phyloP scores from a whole-genome alignment of 1,140 invertebrate genomes.

The Theocolax elegans region DNA sequence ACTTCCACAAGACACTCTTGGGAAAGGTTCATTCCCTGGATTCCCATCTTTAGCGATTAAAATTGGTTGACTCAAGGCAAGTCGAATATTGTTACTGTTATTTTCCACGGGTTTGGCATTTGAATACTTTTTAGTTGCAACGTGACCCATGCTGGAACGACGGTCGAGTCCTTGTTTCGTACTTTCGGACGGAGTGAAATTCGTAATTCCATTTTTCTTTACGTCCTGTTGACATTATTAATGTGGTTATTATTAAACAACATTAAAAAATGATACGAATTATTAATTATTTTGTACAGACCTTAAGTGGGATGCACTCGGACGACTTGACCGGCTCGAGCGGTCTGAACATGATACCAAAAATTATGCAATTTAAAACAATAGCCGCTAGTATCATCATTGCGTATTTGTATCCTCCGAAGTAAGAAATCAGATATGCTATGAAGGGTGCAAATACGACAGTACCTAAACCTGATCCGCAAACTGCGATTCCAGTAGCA shows the following conservation, averaged over 20 bases:
- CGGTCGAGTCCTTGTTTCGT: constrained; percentile 6
- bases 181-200: not conserved
- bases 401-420: constrained; percentile 78
- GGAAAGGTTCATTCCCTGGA: constrained; percentile 21
- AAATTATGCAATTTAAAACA: constrained; percentile 84
- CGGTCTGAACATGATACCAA: constrained; percentile 85
- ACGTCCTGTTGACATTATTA: not conserved
- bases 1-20: constrained; percentile 64
- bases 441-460: constrained; percentile 85
- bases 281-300: no score
- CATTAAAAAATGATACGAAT: no score
- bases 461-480: constrained; percentile 90
- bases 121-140: not conserved
- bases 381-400: constrained; percentile 85
- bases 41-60: constrained; percentile 62
- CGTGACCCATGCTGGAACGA: not conserved
- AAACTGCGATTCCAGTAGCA: constrained; percentile 94
- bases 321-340: constrained; percentile 61
- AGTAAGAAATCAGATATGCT: constrained; percentile 72
- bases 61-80: constrained; percentile 75
- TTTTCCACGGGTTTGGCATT: not conserved
- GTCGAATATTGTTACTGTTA: constrained; percentile 54
- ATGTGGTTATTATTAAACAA: no score
- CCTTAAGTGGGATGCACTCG: constrained; percentile 45
- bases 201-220: not conserved